Base-by-base conservation (phyloP, 2,113 vertebrate genomes). In the Channa maculata region DNA sequence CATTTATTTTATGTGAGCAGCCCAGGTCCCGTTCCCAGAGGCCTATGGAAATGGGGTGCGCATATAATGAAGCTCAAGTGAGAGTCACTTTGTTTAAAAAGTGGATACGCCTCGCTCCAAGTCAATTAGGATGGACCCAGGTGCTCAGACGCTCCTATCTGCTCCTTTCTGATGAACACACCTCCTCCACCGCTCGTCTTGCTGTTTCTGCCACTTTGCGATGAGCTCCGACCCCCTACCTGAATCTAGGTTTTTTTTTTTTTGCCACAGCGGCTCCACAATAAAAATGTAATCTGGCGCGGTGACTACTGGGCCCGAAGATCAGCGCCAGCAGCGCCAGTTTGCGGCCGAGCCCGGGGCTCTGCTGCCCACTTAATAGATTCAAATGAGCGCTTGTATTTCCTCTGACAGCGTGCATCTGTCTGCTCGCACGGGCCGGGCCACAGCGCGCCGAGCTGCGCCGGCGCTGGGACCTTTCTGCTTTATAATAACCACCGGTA, bases 1-100 rank as follows among this genome's bases (percentile, higher is more conserved):
- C 94, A 93, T 94, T 96, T 95, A 86, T 95, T 95, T 95, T 95
- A 93, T 92, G 95, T 93, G 94, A 94, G 93, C 91, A 72, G 93
- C 92, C 91, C 91, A 88, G 95, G 96, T 94, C 94, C 92, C 75
- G 87, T 67, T 91, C 94, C 92, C 94, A 95, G 94, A 95, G 96
- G 95, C 95, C 95, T 95, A 94, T 92, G 93, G 94, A 95, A 95
- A 95, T 95, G 89, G 83, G 86, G 78, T 67, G 71, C 65, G 67
- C 82, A 15, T 86, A 80, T 93, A 93, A 93, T 93, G 90, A 93
- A 92, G 86, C 86, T 83, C 76, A 70, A 86, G 86, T 76, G 79
- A 44, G 68, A 90, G 83, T 91, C 92, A 87, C 89, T 86, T 90
- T 89, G 90, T 91, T 92, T 90, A 91, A 87, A 91, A 76, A 90